A percentile compares a stretch with the other conserved stretches of the same genome.
Conservation (phyloP, 2,113 vertebrate species). For the Cisticola juncidis region DNA sequence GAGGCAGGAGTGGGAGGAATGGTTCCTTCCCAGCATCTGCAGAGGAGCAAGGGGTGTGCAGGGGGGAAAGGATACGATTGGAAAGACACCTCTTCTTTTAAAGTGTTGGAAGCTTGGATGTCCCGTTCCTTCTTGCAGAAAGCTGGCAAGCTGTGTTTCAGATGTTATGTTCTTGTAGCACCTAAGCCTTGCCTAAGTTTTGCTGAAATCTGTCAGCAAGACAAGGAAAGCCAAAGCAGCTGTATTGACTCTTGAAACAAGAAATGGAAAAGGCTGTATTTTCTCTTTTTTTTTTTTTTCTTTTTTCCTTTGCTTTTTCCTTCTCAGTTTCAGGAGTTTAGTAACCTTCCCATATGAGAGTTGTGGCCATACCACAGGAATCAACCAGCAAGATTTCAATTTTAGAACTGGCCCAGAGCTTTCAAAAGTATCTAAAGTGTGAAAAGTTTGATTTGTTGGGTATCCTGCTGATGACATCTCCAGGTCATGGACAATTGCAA, state of each 20-base stretch:
- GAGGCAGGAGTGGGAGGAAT: not conserved
- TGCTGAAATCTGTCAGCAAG: not conserved
- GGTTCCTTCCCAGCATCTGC: not conserved
- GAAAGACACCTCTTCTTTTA: not conserved
- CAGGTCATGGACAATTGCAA: not conserved
- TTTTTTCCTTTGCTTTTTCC: not conserved
- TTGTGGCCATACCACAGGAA: not conserved
- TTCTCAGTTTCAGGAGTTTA: not conserved
- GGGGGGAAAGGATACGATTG: not conserved
- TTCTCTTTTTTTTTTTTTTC: too few relatives aligned
- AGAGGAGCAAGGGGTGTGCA: not conserved
- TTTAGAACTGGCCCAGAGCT: not conserved
- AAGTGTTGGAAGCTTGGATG: not conserved
- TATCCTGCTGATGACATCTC: not conserved
- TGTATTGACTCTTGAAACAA: not conserved
- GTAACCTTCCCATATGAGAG: not conserved
- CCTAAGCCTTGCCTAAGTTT: not conserved
- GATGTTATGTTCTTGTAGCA: not conserved
- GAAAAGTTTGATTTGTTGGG: not conserved
- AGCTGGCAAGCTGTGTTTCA: not conserved
- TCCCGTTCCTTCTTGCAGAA: not conserved
- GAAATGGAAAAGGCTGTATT: not conserved
- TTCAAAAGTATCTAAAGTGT: not conserved
- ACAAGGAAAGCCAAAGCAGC: not conserved
- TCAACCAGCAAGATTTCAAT: not conserved